phyloP scores from a whole-genome alignment of 2,113 vertebrate species.

The Oreochromis aureus region DNA sequence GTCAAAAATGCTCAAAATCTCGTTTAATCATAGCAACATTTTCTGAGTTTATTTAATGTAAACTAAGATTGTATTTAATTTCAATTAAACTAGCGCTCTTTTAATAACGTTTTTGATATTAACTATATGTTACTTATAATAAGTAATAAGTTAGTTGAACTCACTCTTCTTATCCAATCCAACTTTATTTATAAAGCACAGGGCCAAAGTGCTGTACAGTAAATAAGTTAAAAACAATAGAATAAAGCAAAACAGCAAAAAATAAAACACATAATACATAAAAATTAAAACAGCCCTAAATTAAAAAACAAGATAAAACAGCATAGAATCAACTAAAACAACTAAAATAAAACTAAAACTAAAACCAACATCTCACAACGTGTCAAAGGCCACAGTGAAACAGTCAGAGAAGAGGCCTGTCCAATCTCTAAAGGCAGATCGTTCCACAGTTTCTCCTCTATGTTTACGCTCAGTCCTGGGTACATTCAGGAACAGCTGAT shows the following conservation, averaged over 20 bases:
- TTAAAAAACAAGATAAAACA: background rate
- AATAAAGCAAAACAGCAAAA: fast-evolving
- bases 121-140: background rate
- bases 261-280: background rate
- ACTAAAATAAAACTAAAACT: background rate
- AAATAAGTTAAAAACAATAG: background rate
- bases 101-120: background rate
- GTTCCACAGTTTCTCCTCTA: background rate
- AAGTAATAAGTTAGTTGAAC: background rate
- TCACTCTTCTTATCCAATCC: background rate
- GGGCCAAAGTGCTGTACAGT: background rate
- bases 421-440: background rate
- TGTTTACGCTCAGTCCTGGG: background rate
- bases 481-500: background rate
- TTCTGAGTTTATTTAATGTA: background rate
- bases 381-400: background rate
- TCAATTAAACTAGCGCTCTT: background rate
- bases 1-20: background rate
- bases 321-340: background rate
- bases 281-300: background rate
- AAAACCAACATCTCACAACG: background rate
- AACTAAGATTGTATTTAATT: background rate
- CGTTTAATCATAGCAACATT: background rate
- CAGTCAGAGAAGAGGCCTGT: background rate
- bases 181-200: background rate